Conservation (phyloP, 2,113 vertebrate species). For the Atherinomorus stipes region DNA sequence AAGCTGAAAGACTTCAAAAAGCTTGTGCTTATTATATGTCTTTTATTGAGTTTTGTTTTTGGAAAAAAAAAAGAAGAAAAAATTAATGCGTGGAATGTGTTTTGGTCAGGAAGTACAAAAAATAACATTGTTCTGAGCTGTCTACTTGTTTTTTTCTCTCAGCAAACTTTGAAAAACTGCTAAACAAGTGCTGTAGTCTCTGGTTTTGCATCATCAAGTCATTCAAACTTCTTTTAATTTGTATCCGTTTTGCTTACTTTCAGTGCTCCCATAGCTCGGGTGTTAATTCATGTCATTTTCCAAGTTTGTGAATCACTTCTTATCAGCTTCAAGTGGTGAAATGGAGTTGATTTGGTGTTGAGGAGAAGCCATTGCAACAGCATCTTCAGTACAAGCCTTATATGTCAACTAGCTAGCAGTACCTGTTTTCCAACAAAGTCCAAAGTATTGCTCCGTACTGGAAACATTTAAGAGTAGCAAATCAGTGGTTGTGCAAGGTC, state of each 20-base stretch:
- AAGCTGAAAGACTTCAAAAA: conserved; percentile 80
- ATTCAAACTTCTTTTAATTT: conserved; percentile 71
- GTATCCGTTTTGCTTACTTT: conserved; percentile 59
- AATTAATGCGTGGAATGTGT: conserved; percentile 93
- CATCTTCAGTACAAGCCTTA: conserved; percentile 75
- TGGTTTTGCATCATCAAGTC: conserved; percentile 85
- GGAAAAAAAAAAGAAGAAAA: conserved; percentile 91
- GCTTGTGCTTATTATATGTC: conserved; percentile 89
- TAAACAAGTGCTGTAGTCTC: conserved; percentile 89
- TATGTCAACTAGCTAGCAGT: conserved; percentile 51
- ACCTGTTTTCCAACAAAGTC: conserved; percentile 29
- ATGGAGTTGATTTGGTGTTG: conserved; percentile 43
- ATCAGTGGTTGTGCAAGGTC: conserved; percentile 31
- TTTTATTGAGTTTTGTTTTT: conserved; percentile 85
- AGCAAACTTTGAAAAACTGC: conserved; percentile 82
- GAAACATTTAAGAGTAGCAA: conserved; percentile 37
- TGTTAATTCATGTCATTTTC: conserved; percentile 46
- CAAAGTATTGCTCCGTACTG: conserved; percentile 26
- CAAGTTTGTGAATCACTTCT: conserved; percentile 44
- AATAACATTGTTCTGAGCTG: conserved; percentile 90
- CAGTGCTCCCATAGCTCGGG: conserved; percentile 38
- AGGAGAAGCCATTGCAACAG: conserved; percentile 64
- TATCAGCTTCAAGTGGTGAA: conserved; percentile 51
- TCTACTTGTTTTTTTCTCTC: conserved; percentile 82
- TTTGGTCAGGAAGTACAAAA: conserved; percentile 90